These are phyloP conservation scores for Leptogaster cylindrica DNA, from an alignment of 2,888 invertebrate species.

Conservation along the genomic window DNA sequence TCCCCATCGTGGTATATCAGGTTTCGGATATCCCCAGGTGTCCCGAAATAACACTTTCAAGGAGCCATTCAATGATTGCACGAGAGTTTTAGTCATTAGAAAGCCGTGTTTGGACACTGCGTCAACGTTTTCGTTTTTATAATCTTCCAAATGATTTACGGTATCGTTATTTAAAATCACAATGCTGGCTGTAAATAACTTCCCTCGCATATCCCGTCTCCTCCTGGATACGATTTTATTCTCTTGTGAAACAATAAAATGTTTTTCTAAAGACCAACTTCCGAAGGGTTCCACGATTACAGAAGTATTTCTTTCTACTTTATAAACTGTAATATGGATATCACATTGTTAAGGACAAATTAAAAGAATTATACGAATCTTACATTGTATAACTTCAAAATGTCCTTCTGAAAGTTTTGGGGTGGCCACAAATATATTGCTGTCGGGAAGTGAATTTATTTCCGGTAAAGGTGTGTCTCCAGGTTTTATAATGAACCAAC, in stretches of 20 bases:
- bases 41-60: constrained; percentile 64
- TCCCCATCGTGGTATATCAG: constrained; percentile 66
- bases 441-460: constrained; percentile 33
- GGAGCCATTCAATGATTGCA: constrained; percentile 66
- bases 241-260: constrained; percentile 16
- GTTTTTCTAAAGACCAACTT: constrained; percentile 12
- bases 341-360: not conserved
- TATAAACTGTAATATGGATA: constrained; percentile 38
- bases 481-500: constrained; percentile 25
- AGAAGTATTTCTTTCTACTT: not conserved
- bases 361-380: not conserved
- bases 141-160: constrained; percentile 62
- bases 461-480: not conserved
- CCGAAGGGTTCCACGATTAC: constrained; percentile 20
- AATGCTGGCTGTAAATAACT: constrained; percentile 52
- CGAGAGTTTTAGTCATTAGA: constrained; percentile 65
- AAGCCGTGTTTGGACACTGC: constrained; percentile 71
- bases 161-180: constrained; percentile 60
- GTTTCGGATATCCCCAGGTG: constrained; percentile 68
- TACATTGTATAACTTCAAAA: constrained; percentile 34
- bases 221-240: constrained; percentile 46
- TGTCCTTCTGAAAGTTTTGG: not conserved
- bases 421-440: constrained; percentile 32
- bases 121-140: constrained; percentile 63
- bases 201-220: constrained; percentile 53